Conservation (phyloP, 2,888 invertebrate genomes). For the Thereva nobilitata region DNA sequence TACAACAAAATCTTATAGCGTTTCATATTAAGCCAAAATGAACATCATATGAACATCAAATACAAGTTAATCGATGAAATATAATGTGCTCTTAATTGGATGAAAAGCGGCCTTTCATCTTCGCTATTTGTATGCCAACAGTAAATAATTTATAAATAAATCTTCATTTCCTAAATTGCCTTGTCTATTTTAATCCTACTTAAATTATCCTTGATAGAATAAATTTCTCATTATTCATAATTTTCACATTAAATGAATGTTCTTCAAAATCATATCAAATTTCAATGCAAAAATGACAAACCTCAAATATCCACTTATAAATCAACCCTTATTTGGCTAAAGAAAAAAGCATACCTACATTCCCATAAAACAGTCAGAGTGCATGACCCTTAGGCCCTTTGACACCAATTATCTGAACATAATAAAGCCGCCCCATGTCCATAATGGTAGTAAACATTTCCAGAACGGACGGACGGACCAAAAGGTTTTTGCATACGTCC, state of each 20-base stretch:
- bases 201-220: too few relatives aligned
- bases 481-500: conserved; percentile 23
- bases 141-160: neutral
- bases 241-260: too few relatives aligned
- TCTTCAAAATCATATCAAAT: too few relatives aligned
- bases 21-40: too few relatives aligned
- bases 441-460: neutral
- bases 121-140: neutral
- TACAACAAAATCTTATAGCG: too few relatives aligned
- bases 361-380: conserved; percentile 3
- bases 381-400: conserved; percentile 13
- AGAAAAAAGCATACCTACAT: neutral
- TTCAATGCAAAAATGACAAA: too few relatives aligned
- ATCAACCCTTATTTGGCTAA: neutral
- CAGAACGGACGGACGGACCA: conserved; percentile 5
- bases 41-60: too few relatives aligned
- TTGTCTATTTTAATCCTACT: neutral
- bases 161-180: neutral
- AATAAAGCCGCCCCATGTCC: conserved; percentile 12
- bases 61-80: too few relatives aligned
- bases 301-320: too few relatives aligned
- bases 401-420: conserved; percentile 30
- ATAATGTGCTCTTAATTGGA: too few relatives aligned
- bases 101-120: too few relatives aligned
- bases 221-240: too few relatives aligned